Evolutionary conservation across 2,113 vertebrate genomes (phyloP).

Genomic region (Atrichornis clamosus): DNA sequence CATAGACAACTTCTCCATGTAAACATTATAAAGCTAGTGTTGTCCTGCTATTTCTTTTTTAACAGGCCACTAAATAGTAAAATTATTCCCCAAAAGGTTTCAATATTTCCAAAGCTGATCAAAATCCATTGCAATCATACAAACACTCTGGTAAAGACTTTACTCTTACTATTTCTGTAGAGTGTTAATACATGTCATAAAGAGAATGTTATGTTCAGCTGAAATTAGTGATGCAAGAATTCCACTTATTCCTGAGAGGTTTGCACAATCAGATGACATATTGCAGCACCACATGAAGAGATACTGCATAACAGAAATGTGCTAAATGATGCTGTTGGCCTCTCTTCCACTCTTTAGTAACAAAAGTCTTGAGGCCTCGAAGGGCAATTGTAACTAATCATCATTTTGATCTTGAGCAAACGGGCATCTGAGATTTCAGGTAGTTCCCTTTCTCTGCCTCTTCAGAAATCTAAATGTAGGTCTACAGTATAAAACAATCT

Average conservation of each 20-base stretch:
- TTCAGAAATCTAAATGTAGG: slow-evolving; percentile 29
- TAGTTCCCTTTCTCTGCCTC: slow-evolving; percentile 1
- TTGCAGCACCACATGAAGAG: neutral
- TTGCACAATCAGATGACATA: neutral
- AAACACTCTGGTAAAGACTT: neutral
- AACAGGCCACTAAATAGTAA: neutral
- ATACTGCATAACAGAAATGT: neutral
- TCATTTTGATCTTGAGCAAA: slow-evolving; percentile 18
- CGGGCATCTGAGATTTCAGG: neutral
- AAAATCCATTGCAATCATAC: neutral
- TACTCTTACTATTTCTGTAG: neutral
- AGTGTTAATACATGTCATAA: neutral
- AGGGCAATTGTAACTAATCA: neutral
- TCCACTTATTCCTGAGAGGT: neutral
- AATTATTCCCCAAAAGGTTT: neutral
- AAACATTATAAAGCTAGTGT: neutral
- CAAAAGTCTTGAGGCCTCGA: neutral
- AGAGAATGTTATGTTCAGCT: neutral
- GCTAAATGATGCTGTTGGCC: neutral
- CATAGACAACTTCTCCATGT: neutral
- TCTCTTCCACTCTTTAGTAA: neutral
- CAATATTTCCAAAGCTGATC: neutral
- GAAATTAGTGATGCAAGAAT: neutral
- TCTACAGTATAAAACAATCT: neutral
- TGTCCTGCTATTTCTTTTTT: neutral